These are phyloP conservation scores for Petrocephalus microphthalmus DNA, from an alignment of 2,113 vertebrate species.

Conservation along the genomic window DNA sequence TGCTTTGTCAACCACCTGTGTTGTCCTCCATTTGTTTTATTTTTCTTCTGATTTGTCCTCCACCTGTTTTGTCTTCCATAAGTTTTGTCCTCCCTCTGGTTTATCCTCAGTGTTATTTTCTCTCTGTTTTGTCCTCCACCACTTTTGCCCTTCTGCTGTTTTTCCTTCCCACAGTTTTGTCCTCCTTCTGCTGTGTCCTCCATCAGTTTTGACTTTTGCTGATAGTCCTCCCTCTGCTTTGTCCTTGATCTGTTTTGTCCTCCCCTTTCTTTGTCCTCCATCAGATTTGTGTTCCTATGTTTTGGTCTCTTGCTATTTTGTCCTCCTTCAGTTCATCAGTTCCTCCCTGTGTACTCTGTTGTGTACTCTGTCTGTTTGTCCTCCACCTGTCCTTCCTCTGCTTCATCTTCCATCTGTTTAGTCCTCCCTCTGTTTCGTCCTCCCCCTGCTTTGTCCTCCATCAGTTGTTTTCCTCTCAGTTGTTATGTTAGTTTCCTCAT, in stretches of 20 bases:
- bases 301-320: neutral
- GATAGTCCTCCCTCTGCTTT: neutral
- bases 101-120: too few relatives aligned
- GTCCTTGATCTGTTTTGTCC: neutral
- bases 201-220: neutral
- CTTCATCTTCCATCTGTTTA: too few relatives aligned
- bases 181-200: neutral
- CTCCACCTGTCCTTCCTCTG: too few relatives aligned
- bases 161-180: neutral
- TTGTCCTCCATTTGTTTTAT: neutral
- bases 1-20: neutral
- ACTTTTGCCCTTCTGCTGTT: neutral
- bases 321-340: too few relatives aligned
- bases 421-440: too few relatives aligned
- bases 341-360: too few relatives aligned
- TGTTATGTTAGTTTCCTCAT: too few relatives aligned
- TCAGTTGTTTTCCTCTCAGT: too few relatives aligned
- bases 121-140: neutral
- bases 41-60: neutral
- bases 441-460: too few relatives aligned
- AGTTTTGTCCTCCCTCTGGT: neutral
- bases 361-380: too few relatives aligned
- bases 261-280: neutral
- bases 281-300: too few relatives aligned
- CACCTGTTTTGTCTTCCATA: too few relatives aligned